Evolutionary conservation across 2,113 vertebrate genomes (phyloP), one percentile per base, ranked within the genome.

Genomic region (Gymnarchus niloticus): DNA sequence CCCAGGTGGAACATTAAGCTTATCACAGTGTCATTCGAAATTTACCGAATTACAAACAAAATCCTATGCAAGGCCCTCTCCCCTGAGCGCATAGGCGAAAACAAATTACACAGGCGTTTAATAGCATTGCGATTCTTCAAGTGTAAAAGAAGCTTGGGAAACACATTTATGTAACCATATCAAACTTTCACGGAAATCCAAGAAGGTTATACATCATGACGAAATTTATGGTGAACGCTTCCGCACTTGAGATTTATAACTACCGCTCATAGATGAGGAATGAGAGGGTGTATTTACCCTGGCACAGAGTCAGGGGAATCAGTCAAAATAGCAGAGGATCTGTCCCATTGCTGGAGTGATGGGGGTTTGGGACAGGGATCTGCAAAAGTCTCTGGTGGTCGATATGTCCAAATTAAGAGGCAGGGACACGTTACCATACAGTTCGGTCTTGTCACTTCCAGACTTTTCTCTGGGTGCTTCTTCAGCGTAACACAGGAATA

Each of bases 141-240:
- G 69, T 84, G 49, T 81, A 82, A 83, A 86, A 85, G 65, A 77
- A 44, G 81, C 82, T 81, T 84, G 57, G 33, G 59, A 81, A 80
- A 85, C 76, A 85, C 76, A 89, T 84, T 65, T 87, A 85, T 88
- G 57, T 85, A 61, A 56, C 84, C 48, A 51, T 76, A 73, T 88
- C 59, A 88, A 91, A 88, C 86, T 88, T 89, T 44, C 86, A 85
- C 59, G 83, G 87, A 86, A 87, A 87, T 87, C 56, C 78, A 82
- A 87, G 85, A 89, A 88, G 86, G 89, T 88, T 87, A 85, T 81
- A 85, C 61, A 90, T 90, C 88, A 86, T 87, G 81, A 54, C 37
- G 41, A 37, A 81, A 87, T 21, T 83, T 80, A 87, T 89, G 87
- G 86, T 87, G 85, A 52, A 46, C 82, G 48, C 77, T 84, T 84